Conservation (phyloP, 2,113 vertebrate species). For the Pollimyrus isidori region DNA sequence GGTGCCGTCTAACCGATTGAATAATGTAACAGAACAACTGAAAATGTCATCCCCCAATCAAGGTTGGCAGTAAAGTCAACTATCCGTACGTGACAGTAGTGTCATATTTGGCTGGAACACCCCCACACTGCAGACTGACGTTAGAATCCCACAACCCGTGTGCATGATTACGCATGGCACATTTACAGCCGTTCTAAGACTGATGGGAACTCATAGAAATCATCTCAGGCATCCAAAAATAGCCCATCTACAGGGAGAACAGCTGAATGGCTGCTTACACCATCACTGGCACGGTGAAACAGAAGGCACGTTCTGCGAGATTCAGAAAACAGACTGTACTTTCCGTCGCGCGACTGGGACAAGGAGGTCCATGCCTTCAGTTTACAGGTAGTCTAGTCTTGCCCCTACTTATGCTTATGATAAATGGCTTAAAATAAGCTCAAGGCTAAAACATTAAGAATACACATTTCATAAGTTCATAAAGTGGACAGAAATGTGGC, state of each 20-base stretch:
- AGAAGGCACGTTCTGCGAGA: background rate
- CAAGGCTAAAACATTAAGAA: background rate
- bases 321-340: background rate
- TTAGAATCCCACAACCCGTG: background rate
- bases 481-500: background rate
- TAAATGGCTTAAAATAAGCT: background rate
- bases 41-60: background rate
- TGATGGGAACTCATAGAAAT: slow-evolving; percentile 14
- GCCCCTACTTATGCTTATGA: background rate
- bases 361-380: background rate
- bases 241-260: slow-evolving; percentile 6
- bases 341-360: background rate
- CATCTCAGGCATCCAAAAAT: slow-evolving; percentile 1
- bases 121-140: background rate
- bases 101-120: slow-evolving; percentile 7
- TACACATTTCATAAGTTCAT: background rate
- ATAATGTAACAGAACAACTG: background rate
- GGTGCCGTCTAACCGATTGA: background rate
- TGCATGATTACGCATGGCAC: background rate
- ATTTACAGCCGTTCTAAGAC: slow-evolving; percentile 5
- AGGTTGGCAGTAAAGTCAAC: background rate
- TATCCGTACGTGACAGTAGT: slow-evolving; percentile 6
- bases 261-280: background rate
- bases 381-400: background rate
- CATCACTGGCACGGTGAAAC: background rate